Percentiles rank a stretch among this genome's conserved stretches.
Evolutionary conservation across 2,797 vertebrate species (phyloP).

Genomic region (Eupleurogrammus muticus): DNA sequence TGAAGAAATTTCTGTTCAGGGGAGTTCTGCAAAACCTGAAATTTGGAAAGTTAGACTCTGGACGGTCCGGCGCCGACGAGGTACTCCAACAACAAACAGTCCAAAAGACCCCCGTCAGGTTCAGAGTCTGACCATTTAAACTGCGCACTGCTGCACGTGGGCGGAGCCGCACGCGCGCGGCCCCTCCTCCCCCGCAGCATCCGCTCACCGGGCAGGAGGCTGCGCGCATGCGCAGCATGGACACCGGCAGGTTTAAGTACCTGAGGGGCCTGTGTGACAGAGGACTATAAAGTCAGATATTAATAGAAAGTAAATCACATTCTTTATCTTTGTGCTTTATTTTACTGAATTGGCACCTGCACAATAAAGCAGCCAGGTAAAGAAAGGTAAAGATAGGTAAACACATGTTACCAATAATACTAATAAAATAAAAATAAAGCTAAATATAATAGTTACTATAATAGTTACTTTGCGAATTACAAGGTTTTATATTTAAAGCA

Average conservation of each 20-base stretch:
- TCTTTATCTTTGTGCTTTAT: background rate
- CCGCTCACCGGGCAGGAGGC: conserved; percentile 32
- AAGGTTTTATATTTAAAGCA: background rate
- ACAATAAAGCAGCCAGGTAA: background rate
- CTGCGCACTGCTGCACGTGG: conserved; percentile 53
- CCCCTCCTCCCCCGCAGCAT: conserved; percentile 56
- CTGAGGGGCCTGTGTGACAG: background rate
- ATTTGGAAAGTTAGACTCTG: conserved; percentile 66
- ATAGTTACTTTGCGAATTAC: background rate
- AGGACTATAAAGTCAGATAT: background rate
- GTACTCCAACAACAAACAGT: conserved; percentile 84
- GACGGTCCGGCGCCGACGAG: conserved; percentile 73
- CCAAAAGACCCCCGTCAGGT: conserved; percentile 79
- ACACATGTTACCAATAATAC: too few relatives aligned
- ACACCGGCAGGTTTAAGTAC: background rate
- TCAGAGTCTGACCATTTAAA: conserved; percentile 80
- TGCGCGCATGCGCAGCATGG: conserved; percentile 63
- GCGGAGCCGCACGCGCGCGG: conserved; percentile 63
- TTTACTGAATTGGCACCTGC: background rate
- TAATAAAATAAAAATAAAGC: too few relatives aligned
- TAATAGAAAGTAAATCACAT: background rate
- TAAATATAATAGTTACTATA: too few relatives aligned
- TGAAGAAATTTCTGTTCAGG: conserved; percentile 39
- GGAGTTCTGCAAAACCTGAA: conserved; percentile 52
- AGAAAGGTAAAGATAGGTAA: too few relatives aligned